Base-by-base conservation (phyloP, 2,888 invertebrate genomes). In the Lepidocyrtinus sp. region DNA sequence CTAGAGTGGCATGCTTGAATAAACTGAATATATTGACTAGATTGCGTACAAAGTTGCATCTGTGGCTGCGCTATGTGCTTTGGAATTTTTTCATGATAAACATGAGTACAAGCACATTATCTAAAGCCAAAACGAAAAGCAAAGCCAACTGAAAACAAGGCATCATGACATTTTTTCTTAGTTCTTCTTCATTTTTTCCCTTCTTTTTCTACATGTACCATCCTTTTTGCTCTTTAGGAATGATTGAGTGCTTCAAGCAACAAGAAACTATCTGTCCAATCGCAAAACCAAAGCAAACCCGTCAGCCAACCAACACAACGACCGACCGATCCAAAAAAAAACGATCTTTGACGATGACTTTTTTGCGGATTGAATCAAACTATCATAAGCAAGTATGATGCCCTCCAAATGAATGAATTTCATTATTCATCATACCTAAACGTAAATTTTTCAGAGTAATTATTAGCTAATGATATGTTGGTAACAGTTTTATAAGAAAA, bases 211-310 rank as follows among this genome's bases (percentile, higher is more conserved):
- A n/a, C n/a, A n/a, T n/a, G n/a, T n/a, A n/a, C n/a, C 3, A n/a
- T 55, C 5, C 55, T n/a, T n/a, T n/a, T n/a, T 55, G 55, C 55
- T 55, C n/a, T 9, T n/a, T 55, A 3, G 55, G 17, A 55, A 55
- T 55, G 55, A 55, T 55, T 55, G 55, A 55, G 27, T 68, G 71
- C 71, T 71, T 36, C 21, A 36, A 71, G 71, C 71, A 15, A 71
- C n/a, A 61, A 72, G 63, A 73, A 73, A 73, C 72, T 73, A 73
- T 73, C 73, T 73, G 64, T 61, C 73, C 73, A 73, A 73, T 63
- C 73, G 64, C 64, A 64, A 73, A 73, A 72, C 62, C 62, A 72
- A 70, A 45, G 55, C 15, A 55, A 55, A 55, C 55, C 17, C n/a
- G 55, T 55, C 55, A 55, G 55, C 55, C 55, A 55, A 55, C 55